Percentiles rank a stretch among this genome's conserved stretches.
These are phyloP conservation scores for Pogonus chalceus DNA, from an alignment of 1,140 invertebrate genomes.

Conservation along the genomic window DNA sequence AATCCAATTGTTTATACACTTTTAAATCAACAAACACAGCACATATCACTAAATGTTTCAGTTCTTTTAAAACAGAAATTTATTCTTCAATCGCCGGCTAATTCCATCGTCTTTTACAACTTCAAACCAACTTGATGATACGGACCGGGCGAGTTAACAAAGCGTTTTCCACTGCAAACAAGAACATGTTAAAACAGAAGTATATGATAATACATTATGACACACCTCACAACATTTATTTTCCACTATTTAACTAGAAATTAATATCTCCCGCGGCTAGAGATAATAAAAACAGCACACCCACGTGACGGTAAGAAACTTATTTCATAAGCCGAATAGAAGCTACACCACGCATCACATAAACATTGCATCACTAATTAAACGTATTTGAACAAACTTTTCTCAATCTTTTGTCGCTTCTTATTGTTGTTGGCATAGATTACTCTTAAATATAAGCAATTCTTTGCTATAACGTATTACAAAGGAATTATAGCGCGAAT, in stretches of 20 bases:
- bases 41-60: slow-evolving; percentile 15
- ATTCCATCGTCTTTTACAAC: neutral
- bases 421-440: neutral
- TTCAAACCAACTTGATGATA: neutral
- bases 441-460: neutral
- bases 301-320: neutral
- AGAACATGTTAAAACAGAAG: slow-evolving; percentile 3
- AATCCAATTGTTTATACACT: neutral
- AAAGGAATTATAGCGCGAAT: neutral
- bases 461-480: neutral
- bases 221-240: neutral
- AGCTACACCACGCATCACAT: slow-evolving; percentile 3
- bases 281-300: neutral
- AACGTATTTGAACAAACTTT: neutral
- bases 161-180: neutral
- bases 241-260: neutral
- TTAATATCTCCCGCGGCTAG: neutral
- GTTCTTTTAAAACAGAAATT: slow-evolving; percentile 10
- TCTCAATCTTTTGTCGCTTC: neutral
- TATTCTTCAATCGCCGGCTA: slow-evolving; percentile 2
- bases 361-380: slow-evolving; percentile 5
- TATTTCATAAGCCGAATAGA: neutral
- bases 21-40: no score
- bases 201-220: neutral
- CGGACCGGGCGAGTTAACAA: slow-evolving; percentile 4